Evolutionary conservation across 2,797 vertebrate species (phyloP), one percentile per base, ranked within the genome.

Genomic region (Glossophaga mutica): DNA sequence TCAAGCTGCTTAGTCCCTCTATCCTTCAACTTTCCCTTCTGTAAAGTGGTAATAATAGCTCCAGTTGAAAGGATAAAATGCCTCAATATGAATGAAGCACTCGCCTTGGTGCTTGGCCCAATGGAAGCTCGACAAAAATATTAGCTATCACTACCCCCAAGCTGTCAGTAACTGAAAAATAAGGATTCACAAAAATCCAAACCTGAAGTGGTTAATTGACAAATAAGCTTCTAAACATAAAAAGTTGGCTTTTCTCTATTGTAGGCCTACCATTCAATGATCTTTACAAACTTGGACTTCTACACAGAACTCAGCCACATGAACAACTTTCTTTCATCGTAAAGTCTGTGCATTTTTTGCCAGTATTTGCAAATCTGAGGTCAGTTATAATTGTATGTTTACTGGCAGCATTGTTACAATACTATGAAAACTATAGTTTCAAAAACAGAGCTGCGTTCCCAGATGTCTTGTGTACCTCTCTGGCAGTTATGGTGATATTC

Each of bases 371-470:
- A 96, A 96, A 81, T 92, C 50, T 68, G 46, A 18, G 39, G 74
- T 52, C 65, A 10, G 9, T 62, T 95, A 91, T 96, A 93, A 97
- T 96, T 89, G 89, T 9, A 91, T 94, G 91, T 94, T 96, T 95
- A 93, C 86, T 90, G 39, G 87, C 4, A 46, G 26, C 74, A 77
- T 92, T 84, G 52, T 67, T 94, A 57, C 0, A 57, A 92, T 57
- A 88, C 78, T 76, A 65, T 89, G 94, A 95, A 94, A 94, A 77
- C 94, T 95, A 89, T 87, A 96, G 92, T 96, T 95, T 96, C 74
- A 10, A 55, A 81, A 96, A 82, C 19, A 77, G 46, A 10, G 22
- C 52, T 96, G 42, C 92, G 96, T 96, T 93, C 79, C 52, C 94
- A 95, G 67, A 96, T 32, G 62, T 55, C 94, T 88, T 87, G 46